Evolutionary conservation across 2,113 vertebrate genomes (phyloP).

Genomic region (Desmodus rotundus): DNA sequence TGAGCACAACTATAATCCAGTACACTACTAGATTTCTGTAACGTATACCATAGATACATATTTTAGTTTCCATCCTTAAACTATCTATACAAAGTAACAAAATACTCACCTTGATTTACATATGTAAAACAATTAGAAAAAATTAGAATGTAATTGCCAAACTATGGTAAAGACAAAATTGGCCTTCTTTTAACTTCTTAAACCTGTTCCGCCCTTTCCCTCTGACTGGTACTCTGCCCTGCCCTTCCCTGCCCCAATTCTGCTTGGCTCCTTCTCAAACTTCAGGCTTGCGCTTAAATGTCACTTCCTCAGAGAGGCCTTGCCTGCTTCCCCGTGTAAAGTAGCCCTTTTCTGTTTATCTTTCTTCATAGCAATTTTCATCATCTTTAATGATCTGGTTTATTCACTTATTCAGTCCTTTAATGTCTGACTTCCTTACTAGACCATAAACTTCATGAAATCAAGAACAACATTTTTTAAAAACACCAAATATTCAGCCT

Average conservation of each 20-base stretch:
- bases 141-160: not conserved
- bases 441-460: not conserved
- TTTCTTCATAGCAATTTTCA: conserved; percentile 15
- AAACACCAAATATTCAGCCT: not conserved
- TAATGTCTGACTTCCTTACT: not conserved
- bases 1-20: not conserved
- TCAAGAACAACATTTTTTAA: not conserved
- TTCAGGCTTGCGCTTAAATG: not conserved
- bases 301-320: not conserved
- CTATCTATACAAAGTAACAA: not conserved
- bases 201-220: not conserved
- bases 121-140: not conserved
- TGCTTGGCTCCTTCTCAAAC: not conserved
- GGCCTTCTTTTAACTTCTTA: not conserved
- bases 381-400: not conserved
- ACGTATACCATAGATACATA: not conserved
- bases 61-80: not conserved
- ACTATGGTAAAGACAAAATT: not conserved
- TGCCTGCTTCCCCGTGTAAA: not conserved
- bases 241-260: rapidly evolving
- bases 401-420: not conserved
- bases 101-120: not conserved
- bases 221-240: not conserved
- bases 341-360: not conserved
- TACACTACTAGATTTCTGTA: not conserved